Evolutionary conservation across 2,113 vertebrate genomes (phyloP).

Genomic region (Semnopithecus entellus): DNA sequence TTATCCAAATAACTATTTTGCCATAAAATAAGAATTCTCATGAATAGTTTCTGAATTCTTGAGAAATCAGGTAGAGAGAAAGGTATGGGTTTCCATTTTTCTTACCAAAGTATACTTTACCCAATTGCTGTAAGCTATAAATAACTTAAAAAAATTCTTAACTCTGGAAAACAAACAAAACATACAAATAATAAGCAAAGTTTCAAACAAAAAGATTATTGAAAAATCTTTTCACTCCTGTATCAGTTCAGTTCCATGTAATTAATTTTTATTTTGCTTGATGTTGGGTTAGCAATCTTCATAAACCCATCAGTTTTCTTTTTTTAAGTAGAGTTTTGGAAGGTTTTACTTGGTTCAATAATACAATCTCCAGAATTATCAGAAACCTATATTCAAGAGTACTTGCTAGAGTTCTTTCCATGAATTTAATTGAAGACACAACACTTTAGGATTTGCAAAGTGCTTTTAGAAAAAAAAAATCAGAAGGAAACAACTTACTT

Average conservation of each 20-base stretch:
- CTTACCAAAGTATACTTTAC: not conserved
- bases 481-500: not conserved
- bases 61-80: not conserved
- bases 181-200: not conserved
- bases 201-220: not conserved
- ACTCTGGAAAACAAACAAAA: not conserved
- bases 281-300: not conserved
- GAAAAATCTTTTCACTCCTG: not conserved
- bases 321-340: not conserved
- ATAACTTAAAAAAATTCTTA: not conserved
- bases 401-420: not conserved
- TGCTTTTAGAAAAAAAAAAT: not conserved
- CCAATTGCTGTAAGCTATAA: not conserved
- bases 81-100: not conserved
- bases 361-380: not conserved
- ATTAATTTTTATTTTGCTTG: not conserved
- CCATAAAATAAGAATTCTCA: not conserved
- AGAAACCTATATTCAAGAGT: not conserved
- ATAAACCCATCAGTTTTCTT: not conserved
- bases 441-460: not conserved
- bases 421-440: not conserved
- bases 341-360: not conserved
- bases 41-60: not conserved
- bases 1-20: not conserved
- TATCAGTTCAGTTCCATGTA: not conserved